A percentile compares a stretch with the other conserved stretches of the same genome.
These are phyloP conservation scores for Coremacera marginata DNA, from an alignment of 2,888 invertebrate species.

Conservation along the genomic window DNA sequence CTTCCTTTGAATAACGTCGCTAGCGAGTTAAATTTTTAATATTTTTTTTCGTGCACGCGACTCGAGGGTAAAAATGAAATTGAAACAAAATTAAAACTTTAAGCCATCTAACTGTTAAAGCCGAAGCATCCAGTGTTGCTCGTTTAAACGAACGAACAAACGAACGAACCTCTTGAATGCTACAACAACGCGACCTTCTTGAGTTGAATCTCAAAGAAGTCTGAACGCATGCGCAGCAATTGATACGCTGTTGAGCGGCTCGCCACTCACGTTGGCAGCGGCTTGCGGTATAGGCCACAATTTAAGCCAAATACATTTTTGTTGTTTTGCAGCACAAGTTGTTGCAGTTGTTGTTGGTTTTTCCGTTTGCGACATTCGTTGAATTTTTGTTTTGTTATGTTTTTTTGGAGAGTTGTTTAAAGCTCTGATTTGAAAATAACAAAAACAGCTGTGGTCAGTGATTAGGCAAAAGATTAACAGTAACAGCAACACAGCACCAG, in stretches of 20 bases:
- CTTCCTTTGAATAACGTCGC: too few species aligned
- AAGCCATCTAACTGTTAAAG: constrained; percentile 44
- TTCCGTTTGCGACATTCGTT: constrained; percentile 27
- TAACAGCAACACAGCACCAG: constrained; percentile 54
- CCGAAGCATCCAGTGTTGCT: constrained; percentile 25
- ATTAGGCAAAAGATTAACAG: constrained; percentile 36
- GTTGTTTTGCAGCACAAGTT: constrained; percentile 46
- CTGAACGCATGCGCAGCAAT: constrained; percentile 62
- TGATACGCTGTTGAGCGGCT: constrained; percentile 47
- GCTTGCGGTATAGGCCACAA: background rate
- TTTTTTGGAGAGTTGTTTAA: constrained; percentile 45
- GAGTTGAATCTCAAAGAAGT: constrained; percentile 70
- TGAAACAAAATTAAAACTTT: constrained; percentile 28
- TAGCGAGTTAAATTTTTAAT: background rate
- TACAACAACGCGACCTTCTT: constrained; percentile 66
- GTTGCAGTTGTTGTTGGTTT: constrained; percentile 1
- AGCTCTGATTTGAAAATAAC: constrained; percentile 51
- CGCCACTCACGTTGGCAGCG: background rate
- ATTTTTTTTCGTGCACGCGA: constrained; percentile 35
- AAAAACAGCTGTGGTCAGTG: constrained; percentile 25
- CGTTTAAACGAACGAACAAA: background rate
- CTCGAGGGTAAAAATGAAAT: constrained; percentile 43
- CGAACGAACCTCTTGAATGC: constrained; percentile 36
- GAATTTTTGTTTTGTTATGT: constrained; percentile 47
- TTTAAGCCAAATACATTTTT: constrained; percentile 38